Percentiles rank a stretch among this genome's conserved stretches.
Conservation (phyloP, 2,113 vertebrate species). For the Centropristis striata region DNA sequence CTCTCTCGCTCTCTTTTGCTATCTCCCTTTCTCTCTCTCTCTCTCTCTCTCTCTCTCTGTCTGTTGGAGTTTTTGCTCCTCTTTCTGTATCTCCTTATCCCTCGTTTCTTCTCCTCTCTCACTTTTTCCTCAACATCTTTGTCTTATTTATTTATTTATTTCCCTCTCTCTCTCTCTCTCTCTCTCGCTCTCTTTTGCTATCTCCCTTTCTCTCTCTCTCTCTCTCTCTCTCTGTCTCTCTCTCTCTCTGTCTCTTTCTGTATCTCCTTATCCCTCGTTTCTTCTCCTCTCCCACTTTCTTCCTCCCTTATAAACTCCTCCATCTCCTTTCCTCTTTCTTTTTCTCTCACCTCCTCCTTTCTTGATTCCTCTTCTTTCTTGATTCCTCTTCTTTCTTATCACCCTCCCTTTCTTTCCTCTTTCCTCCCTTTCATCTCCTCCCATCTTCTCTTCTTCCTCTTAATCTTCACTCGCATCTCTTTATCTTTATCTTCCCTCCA, state of each 20-base stretch:
- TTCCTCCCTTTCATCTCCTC: too few species aligned
- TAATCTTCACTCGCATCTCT: too few species aligned
- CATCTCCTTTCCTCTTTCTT: neutral
- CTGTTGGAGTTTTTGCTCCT: too few species aligned
- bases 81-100: neutral
- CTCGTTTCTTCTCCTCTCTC: neutral
- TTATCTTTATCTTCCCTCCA: too few species aligned
- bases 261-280: neutral
- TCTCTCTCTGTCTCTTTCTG: neutral
- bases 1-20: too few species aligned
- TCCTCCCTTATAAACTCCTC: neutral
- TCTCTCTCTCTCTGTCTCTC: neutral
- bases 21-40: too few species aligned
- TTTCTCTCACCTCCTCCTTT: too few species aligned
- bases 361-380: too few species aligned
- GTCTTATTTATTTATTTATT: too few species aligned
- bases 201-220: too few species aligned
- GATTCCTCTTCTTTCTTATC: fast-evolving
- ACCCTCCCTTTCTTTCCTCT: too few species aligned
- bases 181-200: neutral
- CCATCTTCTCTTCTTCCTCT: too few species aligned
- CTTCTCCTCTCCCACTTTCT: neutral
- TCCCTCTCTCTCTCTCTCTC: neutral
- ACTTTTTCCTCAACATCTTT: neutral
- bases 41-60: neutral